Evolutionary conservation across 2,797 vertebrate species (phyloP).

Genomic region (Poeciliopsis gracilis): DNA sequence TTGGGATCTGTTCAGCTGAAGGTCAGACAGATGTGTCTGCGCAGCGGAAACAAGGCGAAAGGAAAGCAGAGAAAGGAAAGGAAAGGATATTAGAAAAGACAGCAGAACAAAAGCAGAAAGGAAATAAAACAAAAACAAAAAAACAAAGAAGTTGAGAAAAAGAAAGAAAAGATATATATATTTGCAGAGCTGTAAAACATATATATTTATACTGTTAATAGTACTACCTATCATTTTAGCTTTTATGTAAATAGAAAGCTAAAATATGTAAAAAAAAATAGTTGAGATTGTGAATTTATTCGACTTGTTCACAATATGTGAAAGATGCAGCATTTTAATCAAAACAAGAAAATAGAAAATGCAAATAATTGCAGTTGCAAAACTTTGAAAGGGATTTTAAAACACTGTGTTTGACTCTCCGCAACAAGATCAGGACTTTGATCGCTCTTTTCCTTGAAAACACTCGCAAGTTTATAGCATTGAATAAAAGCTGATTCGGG

Average conservation of each 20-base stretch:
- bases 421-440: neutral
- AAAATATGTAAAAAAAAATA: neutral
- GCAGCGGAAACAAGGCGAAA: neutral
- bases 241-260: neutral
- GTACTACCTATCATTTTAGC: too few species aligned
- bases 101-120: neutral
- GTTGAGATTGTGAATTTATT: neutral
- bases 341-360: neutral
- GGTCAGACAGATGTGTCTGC: neutral
- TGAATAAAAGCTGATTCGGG: neutral
- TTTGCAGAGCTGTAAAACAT: too few species aligned
- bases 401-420: neutral
- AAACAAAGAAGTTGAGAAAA: neutral
- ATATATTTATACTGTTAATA: too few species aligned
- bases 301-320: neutral
- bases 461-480: neutral
- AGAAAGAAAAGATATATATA: neutral
- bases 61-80: neutral
- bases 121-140: neutral
- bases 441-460: neutral
- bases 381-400: neutral
- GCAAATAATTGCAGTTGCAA: neutral
- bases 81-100: neutral
- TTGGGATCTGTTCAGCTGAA: neutral
- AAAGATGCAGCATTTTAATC: neutral